Percentiles rank a stretch among this genome's conserved stretches.
Evolutionary conservation across 1,140 invertebrate species (phyloP).

Genomic region (Antheraea pernyi): DNA sequence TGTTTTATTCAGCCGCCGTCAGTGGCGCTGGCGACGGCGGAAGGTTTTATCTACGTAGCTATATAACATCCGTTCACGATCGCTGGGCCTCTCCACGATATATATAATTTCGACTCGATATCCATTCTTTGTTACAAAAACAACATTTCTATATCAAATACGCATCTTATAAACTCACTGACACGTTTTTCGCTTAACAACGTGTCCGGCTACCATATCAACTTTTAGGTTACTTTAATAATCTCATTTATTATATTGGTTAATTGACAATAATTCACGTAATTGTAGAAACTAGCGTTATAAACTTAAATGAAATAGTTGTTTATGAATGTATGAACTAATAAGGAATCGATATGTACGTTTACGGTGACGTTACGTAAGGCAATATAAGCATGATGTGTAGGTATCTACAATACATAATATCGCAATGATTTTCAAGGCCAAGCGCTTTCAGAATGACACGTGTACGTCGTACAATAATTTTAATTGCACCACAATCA

Average conservation of each 20-base stretch:
- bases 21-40: slow-evolving; percentile 68
- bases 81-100: slow-evolving; percentile 72
- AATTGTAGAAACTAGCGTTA: slow-evolving; percentile 37
- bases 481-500: slow-evolving; percentile 28
- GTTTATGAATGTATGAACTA: slow-evolving; percentile 35
- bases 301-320: slow-evolving; percentile 55
- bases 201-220: slow-evolving; percentile 17
- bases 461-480: slow-evolving; percentile 36
- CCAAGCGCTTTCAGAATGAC: slow-evolving; percentile 67
- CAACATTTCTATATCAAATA: slow-evolving; percentile 67
- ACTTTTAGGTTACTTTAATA: slow-evolving; percentile 49
- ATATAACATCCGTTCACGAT: slow-evolving; percentile 73
- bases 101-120: slow-evolving; percentile 61
- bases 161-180: slow-evolving; percentile 44
- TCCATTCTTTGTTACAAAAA: slow-evolving; percentile 64
- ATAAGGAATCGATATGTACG: slow-evolving; percentile 46
- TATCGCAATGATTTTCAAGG: slow-evolving; percentile 50
- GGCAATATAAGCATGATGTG: slow-evolving; percentile 35
- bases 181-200: slow-evolving; percentile 52
- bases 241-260: slow-evolving; percentile 33
- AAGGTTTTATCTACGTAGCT: slow-evolving; percentile 78
- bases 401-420: slow-evolving; percentile 32
- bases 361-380: slow-evolving; percentile 62
- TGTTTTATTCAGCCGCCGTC: slow-evolving; percentile 56
- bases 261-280: slow-evolving; percentile 38